Base-by-base conservation (phyloP, 2,113 vertebrate genomes). In the Dolichotis patagonum region DNA sequence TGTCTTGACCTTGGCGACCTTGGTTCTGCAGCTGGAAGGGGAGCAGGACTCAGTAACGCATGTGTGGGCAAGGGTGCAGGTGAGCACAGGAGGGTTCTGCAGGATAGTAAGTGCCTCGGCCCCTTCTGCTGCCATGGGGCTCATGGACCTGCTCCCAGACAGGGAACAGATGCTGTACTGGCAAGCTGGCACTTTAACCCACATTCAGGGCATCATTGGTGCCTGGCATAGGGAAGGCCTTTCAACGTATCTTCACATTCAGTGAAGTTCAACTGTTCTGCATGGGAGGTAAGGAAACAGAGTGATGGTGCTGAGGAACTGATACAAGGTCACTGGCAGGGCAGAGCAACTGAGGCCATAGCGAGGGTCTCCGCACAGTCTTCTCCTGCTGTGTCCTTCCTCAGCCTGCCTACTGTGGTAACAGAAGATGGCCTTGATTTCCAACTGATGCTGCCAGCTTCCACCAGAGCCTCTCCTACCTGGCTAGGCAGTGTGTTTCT, bases 181-280 rank as follows among this genome's bases (percentile, higher is more conserved):
- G 20, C 16, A 9, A 49, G 26, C 63, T 30, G 63, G 43, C 11
- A 1, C 26, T 43, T 32, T 16, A 35, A 5, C 7, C 30, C 38
- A 12, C 2, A 24, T 14, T 56, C 28, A 49, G 22, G 32, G 35
- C 0, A 1, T 41, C 54, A 30, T 1, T 1, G 1, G 24, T 5
- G 49, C 60, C 30, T 3, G 65, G 8, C 14, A 54, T 58, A 24
- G 41, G 60, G 16, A 90, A 38, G 38, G 3, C 14, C 58, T 30
- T 5, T 38, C 71, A 14, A 16, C 63, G 9, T 11, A 52, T 32
- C 49, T 93, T 14, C 30, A 28, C 19, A 62, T 43, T 30, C 32
- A 32, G 14, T 28, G 71, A 69, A 54, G 54, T 24, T 26, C 19
- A 81, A 12, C 19, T 43, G 58, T 28, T 54, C 63, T 24, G 4